These are phyloP conservation scores for Balearica regulorum DNA, from an alignment of 2,797 vertebrate species.

Conservation along the genomic window DNA sequence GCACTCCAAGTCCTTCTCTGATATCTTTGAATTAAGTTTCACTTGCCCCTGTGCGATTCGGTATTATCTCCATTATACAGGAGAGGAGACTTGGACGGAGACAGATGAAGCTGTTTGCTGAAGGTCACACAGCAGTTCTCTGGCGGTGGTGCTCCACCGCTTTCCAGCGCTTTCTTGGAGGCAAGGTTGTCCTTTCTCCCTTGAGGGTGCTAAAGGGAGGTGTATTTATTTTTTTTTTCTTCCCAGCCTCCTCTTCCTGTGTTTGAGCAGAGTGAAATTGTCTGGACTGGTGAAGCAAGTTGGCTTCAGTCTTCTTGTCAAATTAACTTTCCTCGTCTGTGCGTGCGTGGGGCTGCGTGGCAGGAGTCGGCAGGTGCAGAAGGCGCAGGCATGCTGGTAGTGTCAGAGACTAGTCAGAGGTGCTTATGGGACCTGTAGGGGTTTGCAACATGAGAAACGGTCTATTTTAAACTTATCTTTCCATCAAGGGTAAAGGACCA, in stretches of 20 bases:
- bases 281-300: neutral
- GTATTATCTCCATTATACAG: neutral
- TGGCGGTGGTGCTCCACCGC: neutral
- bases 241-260: neutral
- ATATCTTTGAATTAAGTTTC: neutral
- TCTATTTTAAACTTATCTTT: neutral
- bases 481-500: neutral
- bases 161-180: neutral
- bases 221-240: no score
- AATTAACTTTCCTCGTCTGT: neutral
- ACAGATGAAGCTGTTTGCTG: neutral
- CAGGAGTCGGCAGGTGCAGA: neutral
- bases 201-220: neutral
- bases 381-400: neutral
- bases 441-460: neutral
- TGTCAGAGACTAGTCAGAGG: neutral
- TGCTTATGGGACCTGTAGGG: accelerated
- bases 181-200: neutral
- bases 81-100: neutral
- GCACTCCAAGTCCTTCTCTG: neutral
- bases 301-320: neutral
- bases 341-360: accelerated
- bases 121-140: neutral
- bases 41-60: neutral
- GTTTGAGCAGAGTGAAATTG: neutral